Conservation (phyloP, 2,797 vertebrate genomes). For the Atherinosoma microstoma region DNA sequence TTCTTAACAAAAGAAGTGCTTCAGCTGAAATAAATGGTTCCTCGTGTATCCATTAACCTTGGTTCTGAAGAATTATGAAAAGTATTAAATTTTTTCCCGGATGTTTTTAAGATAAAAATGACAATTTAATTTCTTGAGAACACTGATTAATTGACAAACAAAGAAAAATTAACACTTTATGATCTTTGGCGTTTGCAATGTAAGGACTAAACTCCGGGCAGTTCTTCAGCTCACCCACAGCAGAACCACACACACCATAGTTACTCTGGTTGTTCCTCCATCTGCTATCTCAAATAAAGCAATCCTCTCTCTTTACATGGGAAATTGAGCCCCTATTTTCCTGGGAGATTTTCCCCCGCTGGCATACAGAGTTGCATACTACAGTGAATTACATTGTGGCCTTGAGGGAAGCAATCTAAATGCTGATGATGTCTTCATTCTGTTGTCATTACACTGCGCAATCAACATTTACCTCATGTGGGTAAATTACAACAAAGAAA, state of each 20-base stretch:
- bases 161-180: background rate
- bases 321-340: constrained; percentile 14
- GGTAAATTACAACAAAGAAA: background rate
- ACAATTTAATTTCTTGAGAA: background rate
- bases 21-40: background rate
- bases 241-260: background rate
- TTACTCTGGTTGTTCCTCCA: background rate
- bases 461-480: constrained; percentile 21
- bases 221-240: background rate
- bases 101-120: background rate
- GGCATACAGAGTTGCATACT: constrained; percentile 22
- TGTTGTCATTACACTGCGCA: constrained; percentile 12
- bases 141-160: background rate
- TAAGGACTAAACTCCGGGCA: background rate
- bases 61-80: background rate
- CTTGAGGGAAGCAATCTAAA: constrained; percentile 19
- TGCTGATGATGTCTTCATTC: constrained; percentile 21
- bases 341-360: constrained; percentile 7
- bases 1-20: background rate
- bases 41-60: background rate
- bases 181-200: no score
- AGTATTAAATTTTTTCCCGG: background rate
- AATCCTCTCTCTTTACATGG: background rate
- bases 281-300: background rate
- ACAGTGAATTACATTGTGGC: constrained; percentile 13